These are phyloP conservation scores for Drosophila azteca DNA, from an alignment of 1,140 invertebrate species.

Conservation along the genomic window DNA sequence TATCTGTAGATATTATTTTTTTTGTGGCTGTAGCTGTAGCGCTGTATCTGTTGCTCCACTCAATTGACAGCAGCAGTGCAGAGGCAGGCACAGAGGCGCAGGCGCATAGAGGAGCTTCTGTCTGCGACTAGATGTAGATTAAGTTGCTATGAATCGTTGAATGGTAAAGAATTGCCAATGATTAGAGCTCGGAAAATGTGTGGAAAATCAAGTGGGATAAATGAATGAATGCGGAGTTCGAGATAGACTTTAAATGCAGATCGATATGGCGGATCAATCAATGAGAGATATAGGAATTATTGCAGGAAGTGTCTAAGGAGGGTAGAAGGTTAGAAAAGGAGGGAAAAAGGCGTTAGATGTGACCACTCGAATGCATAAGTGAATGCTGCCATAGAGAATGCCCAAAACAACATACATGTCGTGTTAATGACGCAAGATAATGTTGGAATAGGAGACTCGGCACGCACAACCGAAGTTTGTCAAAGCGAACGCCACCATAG, in stretches of 20 bases:
- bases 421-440: no score
- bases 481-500: no score
- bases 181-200: constrained; percentile 2
- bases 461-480: no score
- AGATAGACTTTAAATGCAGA: not conserved
- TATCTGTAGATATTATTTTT: constrained; percentile 5
- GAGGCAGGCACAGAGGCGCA: constrained; percentile 3
- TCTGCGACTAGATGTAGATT: constrained; percentile 37
- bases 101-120: constrained; percentile 45
- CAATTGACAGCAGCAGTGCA: constrained; percentile 52
- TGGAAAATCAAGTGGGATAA: not conserved
- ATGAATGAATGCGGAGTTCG: not conserved
- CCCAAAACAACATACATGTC: no score
- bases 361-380: no score
- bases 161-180: not conserved
- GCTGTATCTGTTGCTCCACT: constrained; percentile 45
- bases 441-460: no score
- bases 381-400: no score
- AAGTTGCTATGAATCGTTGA: constrained; percentile 42
- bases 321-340: no score
- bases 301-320: no score
- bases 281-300: no score
- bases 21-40: not conserved
- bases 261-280: not conserved
- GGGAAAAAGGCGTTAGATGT: no score